Base-by-base conservation (phyloP, 1,140 invertebrate genomes). In the Hermetia illucens region DNA sequence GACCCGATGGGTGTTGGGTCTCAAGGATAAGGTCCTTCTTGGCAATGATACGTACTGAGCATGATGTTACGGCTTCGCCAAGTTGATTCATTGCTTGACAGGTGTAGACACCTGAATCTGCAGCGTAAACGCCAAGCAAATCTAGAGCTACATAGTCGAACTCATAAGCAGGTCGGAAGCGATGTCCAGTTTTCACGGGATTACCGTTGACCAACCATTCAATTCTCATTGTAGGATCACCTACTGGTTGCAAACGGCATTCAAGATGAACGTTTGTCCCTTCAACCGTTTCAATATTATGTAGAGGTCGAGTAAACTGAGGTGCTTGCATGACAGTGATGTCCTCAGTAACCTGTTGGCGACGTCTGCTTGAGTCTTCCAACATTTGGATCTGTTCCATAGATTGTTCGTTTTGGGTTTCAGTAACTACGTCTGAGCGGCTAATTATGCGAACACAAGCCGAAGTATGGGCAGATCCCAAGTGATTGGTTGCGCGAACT, bases 121-220 rank as follows among this genome's bases (percentile, higher is more conserved):
- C 86, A 22, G 92, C 88, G 56, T 96, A 97, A 4, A 94, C 90
- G 47, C 88, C 90, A 2, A 97, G 64, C 21, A 99, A 77, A 61
- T 98, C 94, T 19, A 99, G 63, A 22, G 90, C 88, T 5, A 97
- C 92, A 55, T 95, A 95, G 55, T 96, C 94, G 61, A 98, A 96
- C 63, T 98, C 94, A 62, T 95, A 88, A 3, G 89, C 84, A 32
- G 92, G 91, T 61, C 89, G 75, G 68, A 96, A 98, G 41, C 94
- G 75, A 58, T 95, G 90, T 12, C 92, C 91, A 24, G 78, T 82
- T 58, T 79, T 82, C 4, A 89, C 77, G 15, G 82, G 85, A 46
- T 78, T 68, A 30, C 91, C 92, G 63, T 99, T 95, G 17, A 89
- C 83, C 54, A 93, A 87, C 95, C 95, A 98, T 48, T 98, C 91